Base-by-base conservation (phyloP, 2,888 invertebrate genomes). In the Chrysopilus asiliformis region DNA sequence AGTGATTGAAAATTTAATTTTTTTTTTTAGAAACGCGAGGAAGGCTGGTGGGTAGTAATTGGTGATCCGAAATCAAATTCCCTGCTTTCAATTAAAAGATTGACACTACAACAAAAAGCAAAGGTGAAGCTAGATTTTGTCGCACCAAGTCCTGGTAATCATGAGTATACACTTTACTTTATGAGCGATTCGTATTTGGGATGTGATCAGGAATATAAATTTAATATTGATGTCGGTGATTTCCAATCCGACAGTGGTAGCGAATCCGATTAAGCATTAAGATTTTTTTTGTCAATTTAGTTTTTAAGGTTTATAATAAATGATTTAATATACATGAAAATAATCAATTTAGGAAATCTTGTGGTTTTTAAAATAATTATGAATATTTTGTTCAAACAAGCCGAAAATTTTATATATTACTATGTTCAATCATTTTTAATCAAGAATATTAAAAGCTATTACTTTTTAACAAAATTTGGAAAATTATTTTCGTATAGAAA, bases 161-260 rank as follows among this genome's bases (percentile, higher is more conserved):
- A 93, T 63, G 79, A 81, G 10, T 97, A 94, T 65, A 90, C 89
- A 0, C 67, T 99, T 34, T 99, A 93, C 68, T 98, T 90, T 66
- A 99, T 99, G 94, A 94, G 93, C 52, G 98, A 99, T 64, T 86
- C 95, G 0, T 99, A 98, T 64, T 76, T 98, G 55, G 98, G 98
- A 7, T 98, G 97, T 54, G 98, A 99, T 70, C 98, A 99, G 65
- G 98, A 99, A 66, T 98, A 98, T 67, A 84, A 86, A 64, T 90
- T 98, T 61, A 73, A 72, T 0, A 80, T 89, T 10, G 79, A 80
- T 46, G 85, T 91, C 5, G 79, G 74, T 1, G 85, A 82, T 51
- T 77, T 75, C 49, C 75, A 76, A 45, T 76, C 76, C 3, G 76
- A 74, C 39, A 74, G 66, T 27, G 65, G 58, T 43, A 64, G 61